Conservation (phyloP, 2,888 invertebrate genomes). For the Ophion ellenae region DNA sequence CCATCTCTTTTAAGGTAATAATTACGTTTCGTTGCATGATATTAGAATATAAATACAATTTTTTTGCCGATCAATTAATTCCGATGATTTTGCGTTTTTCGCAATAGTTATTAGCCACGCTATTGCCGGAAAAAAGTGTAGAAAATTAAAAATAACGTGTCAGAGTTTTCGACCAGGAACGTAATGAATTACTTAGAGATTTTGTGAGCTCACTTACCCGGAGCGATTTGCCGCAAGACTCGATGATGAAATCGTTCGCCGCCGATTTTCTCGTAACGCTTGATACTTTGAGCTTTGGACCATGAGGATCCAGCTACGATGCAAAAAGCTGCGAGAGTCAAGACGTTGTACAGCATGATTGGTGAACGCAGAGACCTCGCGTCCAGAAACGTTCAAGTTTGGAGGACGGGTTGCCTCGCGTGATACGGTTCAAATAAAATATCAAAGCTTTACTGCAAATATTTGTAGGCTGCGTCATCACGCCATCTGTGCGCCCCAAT, state of each 20-base stretch:
- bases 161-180: not conserved
- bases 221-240: constrained; percentile 49
- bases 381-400: not conserved
- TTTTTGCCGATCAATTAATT: too few relatives aligned
- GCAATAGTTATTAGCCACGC: too few relatives aligned
- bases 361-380: not conserved
- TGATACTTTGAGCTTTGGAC: not conserved
- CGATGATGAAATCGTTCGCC: not conserved
- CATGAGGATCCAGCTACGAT: not conserved
- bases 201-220: constrained; percentile 30
- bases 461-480: not conserved
- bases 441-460: not conserved
- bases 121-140: too few relatives aligned
- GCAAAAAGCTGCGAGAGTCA: not conserved
- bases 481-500: not conserved
- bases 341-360: constrained; percentile 16
- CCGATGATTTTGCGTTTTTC: too few relatives aligned
- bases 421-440: not conserved
- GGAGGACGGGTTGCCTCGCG: not conserved
- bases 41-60: not conserved
- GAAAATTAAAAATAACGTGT: too few relatives aligned
- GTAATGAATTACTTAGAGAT: not conserved
- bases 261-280: not conserved
- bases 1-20: not conserved
- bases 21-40: not conserved